A percentile compares a stretch with the other conserved stretches of the same genome.
Conservation (phyloP, 2,888 invertebrate genomes). For the Lasioglossum leucozonium region DNA sequence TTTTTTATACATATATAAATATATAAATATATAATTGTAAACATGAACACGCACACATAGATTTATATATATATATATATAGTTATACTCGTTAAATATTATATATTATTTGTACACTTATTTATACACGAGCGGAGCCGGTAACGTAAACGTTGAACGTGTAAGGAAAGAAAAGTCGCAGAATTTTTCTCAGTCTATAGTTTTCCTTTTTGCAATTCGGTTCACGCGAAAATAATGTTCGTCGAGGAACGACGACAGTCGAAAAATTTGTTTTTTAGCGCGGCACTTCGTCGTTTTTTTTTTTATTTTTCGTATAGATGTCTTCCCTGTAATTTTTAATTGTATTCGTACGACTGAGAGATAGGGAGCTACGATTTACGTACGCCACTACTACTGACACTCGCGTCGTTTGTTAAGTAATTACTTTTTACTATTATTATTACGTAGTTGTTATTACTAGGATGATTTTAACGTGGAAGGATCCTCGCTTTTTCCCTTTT, state of each 20-base stretch:
- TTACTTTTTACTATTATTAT: slow-evolving; percentile 66
- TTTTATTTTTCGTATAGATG: background rate
- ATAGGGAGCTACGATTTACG: slow-evolving; percentile 3
- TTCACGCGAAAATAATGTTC: background rate
- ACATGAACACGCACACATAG: slow-evolving; percentile 50
- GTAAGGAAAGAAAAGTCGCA: slow-evolving; percentile 40
- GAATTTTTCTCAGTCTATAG: slow-evolving; percentile 38
- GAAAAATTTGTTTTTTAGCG: slow-evolving; percentile 3
- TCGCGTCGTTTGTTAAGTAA: slow-evolving; percentile 72
- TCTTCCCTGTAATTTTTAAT: slow-evolving; percentile 59
- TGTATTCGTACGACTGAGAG: slow-evolving; percentile 40
- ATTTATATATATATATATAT: slow-evolving; percentile 48
- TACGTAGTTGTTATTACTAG: slow-evolving; percentile 48
- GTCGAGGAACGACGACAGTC: background rate
- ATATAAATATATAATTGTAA: slow-evolving; percentile 45
- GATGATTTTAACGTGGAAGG: slow-evolving; percentile 46
- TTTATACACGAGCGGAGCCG: slow-evolving; percentile 65
- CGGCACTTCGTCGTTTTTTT: slow-evolving; percentile 18
- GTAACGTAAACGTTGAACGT: slow-evolving; percentile 62
- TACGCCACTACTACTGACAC: slow-evolving; percentile 26
- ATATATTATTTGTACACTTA: slow-evolving; percentile 68
- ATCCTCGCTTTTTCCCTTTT: slow-evolving; percentile 57
- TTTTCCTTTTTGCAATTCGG: slow-evolving; percentile 25
- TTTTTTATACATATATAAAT: slow-evolving; percentile 37
- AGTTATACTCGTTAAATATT: slow-evolving; percentile 76